Conservation (phyloP, 1,140 invertebrate species). For the Drosophila suzukii region DNA sequence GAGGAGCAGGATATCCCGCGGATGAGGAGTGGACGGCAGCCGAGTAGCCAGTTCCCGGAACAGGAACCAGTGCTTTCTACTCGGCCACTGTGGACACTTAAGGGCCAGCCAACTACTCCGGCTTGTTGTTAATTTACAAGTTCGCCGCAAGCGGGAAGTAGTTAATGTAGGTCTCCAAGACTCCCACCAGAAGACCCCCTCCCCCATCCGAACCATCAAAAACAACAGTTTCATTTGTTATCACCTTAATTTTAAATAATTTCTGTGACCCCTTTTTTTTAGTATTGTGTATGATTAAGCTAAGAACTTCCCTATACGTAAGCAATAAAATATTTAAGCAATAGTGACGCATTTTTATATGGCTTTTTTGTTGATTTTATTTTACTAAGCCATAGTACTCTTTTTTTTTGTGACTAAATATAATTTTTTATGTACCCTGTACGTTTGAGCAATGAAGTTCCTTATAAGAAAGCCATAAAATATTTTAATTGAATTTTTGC, state of each 20-base stretch:
- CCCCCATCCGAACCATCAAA: neutral
- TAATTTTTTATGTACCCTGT: too few species aligned
- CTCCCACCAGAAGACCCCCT: neutral
- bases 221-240: neutral
- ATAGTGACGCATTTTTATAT: too few species aligned
- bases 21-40: neutral
- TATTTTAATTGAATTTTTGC: too few species aligned
- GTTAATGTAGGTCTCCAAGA: neutral
- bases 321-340: constrained; percentile 8
- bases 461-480: too few species aligned
- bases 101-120: constrained; percentile 2
- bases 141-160: neutral
- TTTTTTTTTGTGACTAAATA: too few species aligned
- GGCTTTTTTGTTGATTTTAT: too few species aligned
- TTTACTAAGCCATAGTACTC: too few species aligned
- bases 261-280: constrained; percentile 11
- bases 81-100: neutral
- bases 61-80: constrained; percentile 7
- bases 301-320: constrained; percentile 23
- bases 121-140: neutral
- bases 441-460: too few species aligned
- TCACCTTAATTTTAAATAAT: constrained; percentile 23
- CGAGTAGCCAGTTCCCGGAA: neutral
- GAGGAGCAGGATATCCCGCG: neutral
- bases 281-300: neutral